Percentiles rank a stretch among this genome's conserved stretches.
phyloP scores from a whole-genome alignment of 2,113 vertebrate species.

The Jaculus jaculus region DNA sequence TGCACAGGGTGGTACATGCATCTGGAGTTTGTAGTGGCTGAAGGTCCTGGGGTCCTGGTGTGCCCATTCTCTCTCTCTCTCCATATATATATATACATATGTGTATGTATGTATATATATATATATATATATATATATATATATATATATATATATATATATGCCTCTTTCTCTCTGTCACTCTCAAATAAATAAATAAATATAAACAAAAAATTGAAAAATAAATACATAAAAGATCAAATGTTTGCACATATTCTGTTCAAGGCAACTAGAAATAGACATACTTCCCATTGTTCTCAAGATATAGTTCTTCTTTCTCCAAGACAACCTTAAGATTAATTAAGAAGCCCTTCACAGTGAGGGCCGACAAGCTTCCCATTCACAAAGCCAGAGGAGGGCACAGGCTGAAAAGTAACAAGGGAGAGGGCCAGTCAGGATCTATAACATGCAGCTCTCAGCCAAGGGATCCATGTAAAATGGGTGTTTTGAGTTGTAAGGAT shows the following conservation, averaged over 20 bases:
- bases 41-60: too few species aligned
- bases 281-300: not conserved
- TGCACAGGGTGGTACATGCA: too few species aligned
- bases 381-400: not conserved
- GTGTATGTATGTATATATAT: too few species aligned
- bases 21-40: too few species aligned
- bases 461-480: slow-evolving; percentile 19
- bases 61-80: too few species aligned
- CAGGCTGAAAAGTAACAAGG: not conserved
- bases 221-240: not conserved
- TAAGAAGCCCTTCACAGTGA: not conserved
- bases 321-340: not conserved
- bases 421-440: not conserved
- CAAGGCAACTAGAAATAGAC: slow-evolving; percentile 11
- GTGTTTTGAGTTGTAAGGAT: slow-evolving; percentile 6
- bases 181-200: too few species aligned
- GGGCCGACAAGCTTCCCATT: not conserved
- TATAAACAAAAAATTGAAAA: too few species aligned
- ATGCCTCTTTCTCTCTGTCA: too few species aligned
- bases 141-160: too few species aligned
- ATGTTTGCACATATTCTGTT: not conserved
- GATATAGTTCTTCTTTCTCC: not conserved
- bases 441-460: not conserved
- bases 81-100: too few species aligned
- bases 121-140: too few species aligned